These are phyloP conservation scores for Napeogenes inachia DNA, from an alignment of 2,888 invertebrate genomes.

Conservation along the genomic window DNA sequence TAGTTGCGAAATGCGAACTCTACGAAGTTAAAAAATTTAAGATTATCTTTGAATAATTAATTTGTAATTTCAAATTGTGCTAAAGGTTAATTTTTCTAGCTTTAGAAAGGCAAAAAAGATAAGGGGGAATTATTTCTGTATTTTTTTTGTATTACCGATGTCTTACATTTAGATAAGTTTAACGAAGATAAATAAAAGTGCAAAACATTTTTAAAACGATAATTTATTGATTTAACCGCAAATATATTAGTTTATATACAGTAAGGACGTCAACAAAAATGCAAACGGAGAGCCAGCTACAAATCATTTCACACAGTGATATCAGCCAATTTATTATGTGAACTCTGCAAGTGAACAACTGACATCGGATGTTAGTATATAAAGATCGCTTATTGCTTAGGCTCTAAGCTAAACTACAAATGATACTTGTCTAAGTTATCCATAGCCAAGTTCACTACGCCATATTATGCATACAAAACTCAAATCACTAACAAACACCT, in stretches of 20 bases:
- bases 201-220: slow-evolving; percentile 66
- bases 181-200: slow-evolving; percentile 25
- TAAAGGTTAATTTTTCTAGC: too few relatives aligned
- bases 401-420: slow-evolving; percentile 32
- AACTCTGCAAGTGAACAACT: slow-evolving; percentile 31
- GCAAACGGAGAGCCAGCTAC: slow-evolving; percentile 64
- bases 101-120: too few relatives aligned
- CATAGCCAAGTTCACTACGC: slow-evolving; percentile 53
- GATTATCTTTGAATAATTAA: too few relatives aligned
- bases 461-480: slow-evolving; percentile 54
- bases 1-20: too few relatives aligned
- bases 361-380: slow-evolving; percentile 28
- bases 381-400: slow-evolving; percentile 9
- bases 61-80: too few relatives aligned
- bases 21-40: too few relatives aligned
- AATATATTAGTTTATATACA: slow-evolving; percentile 77
- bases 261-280: slow-evolving; percentile 71
- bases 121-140: too few relatives aligned
- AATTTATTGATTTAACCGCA: slow-evolving; percentile 75
- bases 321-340: slow-evolving; percentile 38
- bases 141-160: too few relatives aligned
- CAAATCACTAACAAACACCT: slow-evolving; percentile 55
- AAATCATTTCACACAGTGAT: slow-evolving; percentile 37
- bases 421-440: slow-evolving; percentile 31
- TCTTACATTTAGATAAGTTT: too few relatives aligned